Percentiles rank a stretch among this genome's conserved stretches.
Conservation (phyloP, 2,113 vertebrate species). For the Caracal caracal region DNA sequence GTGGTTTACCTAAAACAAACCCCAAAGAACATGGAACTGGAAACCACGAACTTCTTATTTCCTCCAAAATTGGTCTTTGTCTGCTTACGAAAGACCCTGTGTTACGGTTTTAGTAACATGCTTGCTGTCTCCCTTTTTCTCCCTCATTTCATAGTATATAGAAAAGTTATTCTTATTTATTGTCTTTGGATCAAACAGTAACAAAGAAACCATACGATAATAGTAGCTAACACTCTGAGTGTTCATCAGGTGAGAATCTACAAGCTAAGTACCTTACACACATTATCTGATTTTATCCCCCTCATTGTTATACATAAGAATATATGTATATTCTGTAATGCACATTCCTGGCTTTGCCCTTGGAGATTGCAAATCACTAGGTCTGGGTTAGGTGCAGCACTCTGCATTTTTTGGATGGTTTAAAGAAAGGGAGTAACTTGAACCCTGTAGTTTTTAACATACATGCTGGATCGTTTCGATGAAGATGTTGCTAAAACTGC, state of each 20-base stretch:
- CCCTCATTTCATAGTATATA: neutral
- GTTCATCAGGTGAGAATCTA: neutral
- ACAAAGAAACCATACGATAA: neutral
- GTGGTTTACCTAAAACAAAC: conserved; percentile 52
- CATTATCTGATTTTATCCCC: neutral
- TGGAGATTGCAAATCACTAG: neutral
- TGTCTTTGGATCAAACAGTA: neutral
- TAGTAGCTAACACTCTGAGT: neutral
- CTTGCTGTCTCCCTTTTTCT: neutral
- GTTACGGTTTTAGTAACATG: neutral
- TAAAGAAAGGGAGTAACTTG: neutral
- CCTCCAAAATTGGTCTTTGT: conserved; percentile 28
- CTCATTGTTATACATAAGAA: neutral
- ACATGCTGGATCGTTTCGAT: neutral
- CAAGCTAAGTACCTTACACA: neutral
- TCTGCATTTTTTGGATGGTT: neutral
- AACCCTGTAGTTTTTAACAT: neutral
- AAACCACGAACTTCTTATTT: conserved; percentile 59
- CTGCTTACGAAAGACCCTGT: neutral
- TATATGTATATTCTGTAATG: too few species aligned
- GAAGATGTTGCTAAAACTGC: neutral
- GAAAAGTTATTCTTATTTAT: neutral
- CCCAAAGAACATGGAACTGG: conserved; percentile 19
- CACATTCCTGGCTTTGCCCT: neutral
- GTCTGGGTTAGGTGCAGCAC: neutral